Conservation (phyloP, 2,797 vertebrate species). For the Chromobotia macracanthus region DNA sequence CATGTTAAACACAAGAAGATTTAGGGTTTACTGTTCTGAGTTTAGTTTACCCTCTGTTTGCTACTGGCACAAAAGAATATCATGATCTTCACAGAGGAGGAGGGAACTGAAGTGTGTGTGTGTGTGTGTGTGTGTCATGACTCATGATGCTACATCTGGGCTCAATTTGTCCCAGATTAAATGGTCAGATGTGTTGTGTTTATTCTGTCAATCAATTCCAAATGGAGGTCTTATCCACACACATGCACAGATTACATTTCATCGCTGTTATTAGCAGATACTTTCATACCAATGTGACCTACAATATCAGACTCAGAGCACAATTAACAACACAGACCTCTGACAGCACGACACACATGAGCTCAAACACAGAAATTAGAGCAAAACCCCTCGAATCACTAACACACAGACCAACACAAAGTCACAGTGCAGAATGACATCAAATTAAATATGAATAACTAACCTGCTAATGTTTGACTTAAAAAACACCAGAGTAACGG, state of each 20-base stretch:
- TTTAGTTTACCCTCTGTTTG: neutral
- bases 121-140: neutral
- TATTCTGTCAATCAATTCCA: slow-evolving; percentile 26
- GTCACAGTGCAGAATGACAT: too few species aligned
- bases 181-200: slow-evolving; percentile 17
- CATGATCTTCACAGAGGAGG: neutral
- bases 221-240: neutral
- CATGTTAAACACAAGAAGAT: neutral
- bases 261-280: slow-evolving; percentile 1
- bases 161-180: slow-evolving; percentile 34
- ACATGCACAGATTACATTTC: slow-evolving; percentile 9
- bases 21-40: neutral
- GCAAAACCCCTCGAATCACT: too few species aligned
- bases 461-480: too few species aligned
- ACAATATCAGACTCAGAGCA: neutral
- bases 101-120: too few species aligned
- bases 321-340: too few species aligned
- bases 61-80: neutral
- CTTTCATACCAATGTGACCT: neutral
- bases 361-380: too few species aligned
- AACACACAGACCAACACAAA: too few species aligned
- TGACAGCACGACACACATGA: too few species aligned
- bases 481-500: too few species aligned
- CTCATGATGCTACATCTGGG: slow-evolving; percentile 1
- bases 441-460: too few species aligned